These are phyloP conservation scores for Salvelinus sp. DNA, from an alignment of 2,113 vertebrate genomes.

Conservation along the genomic window DNA sequence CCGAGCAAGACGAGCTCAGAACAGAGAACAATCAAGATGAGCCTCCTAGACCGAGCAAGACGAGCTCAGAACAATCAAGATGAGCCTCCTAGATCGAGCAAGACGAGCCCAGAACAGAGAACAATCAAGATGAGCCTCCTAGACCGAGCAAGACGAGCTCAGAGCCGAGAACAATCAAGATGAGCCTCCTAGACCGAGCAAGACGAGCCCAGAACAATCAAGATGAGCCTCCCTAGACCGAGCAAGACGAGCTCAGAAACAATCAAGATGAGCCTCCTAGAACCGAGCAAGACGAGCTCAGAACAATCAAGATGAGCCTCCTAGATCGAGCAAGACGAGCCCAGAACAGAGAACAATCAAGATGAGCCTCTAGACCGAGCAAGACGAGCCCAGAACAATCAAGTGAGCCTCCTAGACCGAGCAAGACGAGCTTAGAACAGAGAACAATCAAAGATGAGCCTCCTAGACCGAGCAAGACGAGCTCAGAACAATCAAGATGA, in stretches of 20 bases:
- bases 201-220: too few species aligned
- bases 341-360: conserved; percentile 42
- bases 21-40: background rate
- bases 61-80: background rate
- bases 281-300: too few species aligned
- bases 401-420: too few species aligned
- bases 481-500: background rate
- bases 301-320: too few species aligned
- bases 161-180: too few species aligned
- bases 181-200: too few species aligned
- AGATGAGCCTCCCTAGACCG: too few species aligned
- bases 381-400: too few species aligned
- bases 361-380: background rate
- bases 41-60: conserved; percentile 24
- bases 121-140: background rate
- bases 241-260: too few species aligned
- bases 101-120: background rate
- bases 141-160: conserved; percentile 20
- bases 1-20: conserved; percentile 29
- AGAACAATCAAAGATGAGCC: conserved; percentile 43
- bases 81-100: conserved; percentile 24
- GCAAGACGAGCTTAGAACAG: conserved; percentile 9
- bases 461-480: too few species aligned
- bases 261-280: too few species aligned
- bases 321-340: background rate